Percentiles rank a stretch among this genome's conserved stretches.
Evolutionary conservation across 2,888 invertebrate species (phyloP).

Genomic region (Lycophotia porphyrea): DNA sequence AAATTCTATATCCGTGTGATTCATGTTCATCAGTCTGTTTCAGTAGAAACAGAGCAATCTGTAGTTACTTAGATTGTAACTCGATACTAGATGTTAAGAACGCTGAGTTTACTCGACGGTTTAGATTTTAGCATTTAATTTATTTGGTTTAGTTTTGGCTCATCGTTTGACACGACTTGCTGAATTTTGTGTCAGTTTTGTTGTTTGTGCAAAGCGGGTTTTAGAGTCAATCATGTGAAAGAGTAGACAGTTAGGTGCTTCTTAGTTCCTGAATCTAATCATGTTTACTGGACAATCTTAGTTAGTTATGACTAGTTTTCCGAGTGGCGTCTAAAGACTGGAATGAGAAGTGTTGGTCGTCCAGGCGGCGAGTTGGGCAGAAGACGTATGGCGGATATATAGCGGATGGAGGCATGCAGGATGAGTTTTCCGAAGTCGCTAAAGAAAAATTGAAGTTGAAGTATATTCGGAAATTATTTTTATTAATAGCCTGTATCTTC

Average conservation of each 20-base stretch:
- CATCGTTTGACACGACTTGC: neutral
- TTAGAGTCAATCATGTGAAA: neutral
- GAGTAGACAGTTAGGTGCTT: neutral
- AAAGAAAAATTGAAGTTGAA: too few relatives aligned
- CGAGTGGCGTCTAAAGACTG: too few relatives aligned
- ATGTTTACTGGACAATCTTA: neutral
- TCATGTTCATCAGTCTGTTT: slow-evolving; percentile 66
- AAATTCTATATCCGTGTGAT: neutral
- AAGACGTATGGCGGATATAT: too few relatives aligned
- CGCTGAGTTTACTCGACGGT: slow-evolving; percentile 29
- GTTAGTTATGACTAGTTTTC: slow-evolving; percentile 1
- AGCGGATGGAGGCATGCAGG: too few relatives aligned
- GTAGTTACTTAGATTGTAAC: slow-evolving; percentile 60
- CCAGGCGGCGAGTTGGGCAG: too few relatives aligned
- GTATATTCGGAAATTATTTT: too few relatives aligned
- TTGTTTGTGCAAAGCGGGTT: neutral
- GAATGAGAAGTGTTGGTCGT: too few relatives aligned
- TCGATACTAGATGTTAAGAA: slow-evolving; percentile 56
- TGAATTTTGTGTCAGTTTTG: neutral
- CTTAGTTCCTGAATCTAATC: neutral
- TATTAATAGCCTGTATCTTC: too few relatives aligned
- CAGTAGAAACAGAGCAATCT: slow-evolving; percentile 60
- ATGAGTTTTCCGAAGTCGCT: neutral
- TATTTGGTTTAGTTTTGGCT: slow-evolving; percentile 16
- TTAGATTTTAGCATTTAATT: slow-evolving; percentile 32